Evolutionary conservation across 2,113 vertebrate species (phyloP).

Genomic region (Pardalotus punctatus): DNA sequence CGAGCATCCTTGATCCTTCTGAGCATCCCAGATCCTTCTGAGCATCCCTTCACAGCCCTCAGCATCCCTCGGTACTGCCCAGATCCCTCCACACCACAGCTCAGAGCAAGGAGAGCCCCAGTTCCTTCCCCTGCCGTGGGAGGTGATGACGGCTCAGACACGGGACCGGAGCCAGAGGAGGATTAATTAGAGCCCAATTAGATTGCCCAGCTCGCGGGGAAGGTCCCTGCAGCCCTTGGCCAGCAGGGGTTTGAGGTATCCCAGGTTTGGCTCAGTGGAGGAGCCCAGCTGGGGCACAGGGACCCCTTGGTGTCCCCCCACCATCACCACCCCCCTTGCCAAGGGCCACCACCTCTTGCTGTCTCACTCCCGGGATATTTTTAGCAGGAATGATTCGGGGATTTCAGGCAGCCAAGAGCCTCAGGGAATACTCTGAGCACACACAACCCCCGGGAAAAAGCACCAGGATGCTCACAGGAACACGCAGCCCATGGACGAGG

Average conservation of each 20-base stretch:
- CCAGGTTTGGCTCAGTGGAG: accelerated
- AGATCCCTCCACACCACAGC: neutral
- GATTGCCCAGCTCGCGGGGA: neutral
- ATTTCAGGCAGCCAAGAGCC: neutral
- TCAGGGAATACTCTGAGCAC: neutral
- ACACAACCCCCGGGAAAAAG: accelerated
- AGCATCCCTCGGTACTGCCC: neutral
- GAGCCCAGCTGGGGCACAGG: neutral
- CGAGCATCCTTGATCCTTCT: neutral
- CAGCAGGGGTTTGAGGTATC: neutral
- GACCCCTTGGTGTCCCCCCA: neutral
- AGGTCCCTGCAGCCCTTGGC: neutral
- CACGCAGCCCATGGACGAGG: neutral
- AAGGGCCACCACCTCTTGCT: neutral
- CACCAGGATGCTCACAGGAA: neutral
- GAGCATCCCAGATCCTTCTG: neutral
- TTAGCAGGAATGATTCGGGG: neutral
- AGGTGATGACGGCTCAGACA: neutral
- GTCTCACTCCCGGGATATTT: neutral
- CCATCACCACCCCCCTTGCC: neutral
- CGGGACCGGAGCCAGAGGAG: neutral
- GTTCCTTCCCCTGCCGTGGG: accelerated
- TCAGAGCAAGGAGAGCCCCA: neutral
- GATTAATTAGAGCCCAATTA: slow-evolving; percentile 24
- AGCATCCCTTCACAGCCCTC: neutral